A percentile compares a stretch with the other conserved stretches of the same genome.
Evolutionary conservation across 2,888 invertebrate species (phyloP).

Genomic region (Dascillus cervinus): DNA sequence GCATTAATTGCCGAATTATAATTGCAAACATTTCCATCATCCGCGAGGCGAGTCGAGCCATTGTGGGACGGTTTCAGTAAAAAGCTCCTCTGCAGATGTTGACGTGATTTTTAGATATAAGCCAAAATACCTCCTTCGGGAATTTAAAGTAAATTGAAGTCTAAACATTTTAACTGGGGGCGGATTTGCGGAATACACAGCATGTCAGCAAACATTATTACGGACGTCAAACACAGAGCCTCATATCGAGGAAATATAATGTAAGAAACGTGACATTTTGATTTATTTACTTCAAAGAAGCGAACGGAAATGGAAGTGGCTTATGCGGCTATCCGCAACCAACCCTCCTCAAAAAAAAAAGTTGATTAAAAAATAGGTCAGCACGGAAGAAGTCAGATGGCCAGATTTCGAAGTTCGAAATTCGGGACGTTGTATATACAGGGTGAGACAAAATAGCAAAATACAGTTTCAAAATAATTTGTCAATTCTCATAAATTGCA

Average conservation of each 20-base stretch:
- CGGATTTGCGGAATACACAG: constrained; percentile 27
- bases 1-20: constrained; percentile 35
- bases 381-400: too few relatives aligned
- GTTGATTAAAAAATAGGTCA: too few relatives aligned
- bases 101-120: constrained; percentile 35
- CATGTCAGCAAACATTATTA: constrained; percentile 35
- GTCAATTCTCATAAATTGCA: too few relatives aligned
- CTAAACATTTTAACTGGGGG: constrained; percentile 39
- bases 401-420: too few relatives aligned
- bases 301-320: too few relatives aligned
- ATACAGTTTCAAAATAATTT: too few relatives aligned
- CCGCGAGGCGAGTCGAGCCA: not conserved
- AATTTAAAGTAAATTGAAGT: constrained; percentile 37
- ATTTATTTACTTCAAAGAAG: constrained; percentile 37
- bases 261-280: constrained; percentile 36
- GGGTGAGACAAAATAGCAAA: too few relatives aligned
- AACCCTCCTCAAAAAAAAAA: too few relatives aligned
- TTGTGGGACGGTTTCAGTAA: constrained; percentile 1
- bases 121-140: constrained; percentile 27
- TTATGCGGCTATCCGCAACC: too few relatives aligned
- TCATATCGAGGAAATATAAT: constrained; percentile 33
- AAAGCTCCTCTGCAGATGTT: constrained; percentile 11
- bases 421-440: too few relatives aligned
- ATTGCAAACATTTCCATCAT: constrained; percentile 27
- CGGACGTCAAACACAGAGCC: constrained; percentile 34